These are phyloP conservation scores for Thecocarcelia acutangulata DNA, from an alignment of 2,888 invertebrate species.

Conservation along the genomic window DNA sequence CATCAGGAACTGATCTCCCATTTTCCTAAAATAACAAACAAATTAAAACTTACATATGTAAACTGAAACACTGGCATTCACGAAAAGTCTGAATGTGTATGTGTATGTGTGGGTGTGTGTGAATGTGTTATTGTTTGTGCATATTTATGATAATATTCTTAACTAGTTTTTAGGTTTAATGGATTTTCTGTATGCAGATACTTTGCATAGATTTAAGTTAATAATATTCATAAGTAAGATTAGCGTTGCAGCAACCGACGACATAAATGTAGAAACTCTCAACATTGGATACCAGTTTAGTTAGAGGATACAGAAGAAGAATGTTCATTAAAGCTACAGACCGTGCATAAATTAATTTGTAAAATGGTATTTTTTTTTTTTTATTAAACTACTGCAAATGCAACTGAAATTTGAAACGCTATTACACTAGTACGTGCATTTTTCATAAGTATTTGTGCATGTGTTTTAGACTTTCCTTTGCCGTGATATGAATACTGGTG, in stretches of 20 bases:
- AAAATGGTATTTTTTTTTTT: slow-evolving; percentile 35
- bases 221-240: slow-evolving; percentile 61
- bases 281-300: background rate
- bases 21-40: slow-evolving; percentile 86
- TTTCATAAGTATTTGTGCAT: background rate
- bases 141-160: slow-evolving; percentile 49
- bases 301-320: slow-evolving; percentile 11
- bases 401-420: slow-evolving; percentile 1
- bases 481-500: background rate
- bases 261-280: slow-evolving; percentile 2
- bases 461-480: background rate
- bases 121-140: too few relatives aligned
- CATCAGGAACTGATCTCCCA: slow-evolving; percentile 94
- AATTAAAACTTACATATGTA: background rate
- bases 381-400: background rate
- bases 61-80: background rate
- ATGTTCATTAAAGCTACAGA: slow-evolving; percentile 51
- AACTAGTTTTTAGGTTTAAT: slow-evolving; percentile 49
- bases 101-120: background rate
- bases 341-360: slow-evolving; percentile 58
- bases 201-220: slow-evolving; percentile 62
- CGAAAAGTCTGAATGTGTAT: slow-evolving; percentile 31
- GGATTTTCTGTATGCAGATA: slow-evolving; percentile 46
- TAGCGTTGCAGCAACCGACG: slow-evolving; percentile 27
- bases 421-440: background rate